Conservation (phyloP, 2,888 invertebrate genomes). For the Tineola bisselliella region DNA sequence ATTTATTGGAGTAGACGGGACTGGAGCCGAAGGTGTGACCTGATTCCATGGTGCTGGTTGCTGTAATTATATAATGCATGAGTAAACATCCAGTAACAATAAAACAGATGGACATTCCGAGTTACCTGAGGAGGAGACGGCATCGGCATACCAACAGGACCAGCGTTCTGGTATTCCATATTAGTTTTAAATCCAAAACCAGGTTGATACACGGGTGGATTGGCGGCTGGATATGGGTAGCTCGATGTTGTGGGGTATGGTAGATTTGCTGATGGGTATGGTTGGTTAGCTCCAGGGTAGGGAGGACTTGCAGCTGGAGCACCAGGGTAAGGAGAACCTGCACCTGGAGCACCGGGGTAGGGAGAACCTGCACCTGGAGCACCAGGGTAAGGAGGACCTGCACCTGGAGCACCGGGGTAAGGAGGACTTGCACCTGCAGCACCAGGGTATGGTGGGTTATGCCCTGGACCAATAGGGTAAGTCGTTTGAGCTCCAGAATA, state of each 20-base stretch:
- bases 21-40: not conserved
- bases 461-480: slow-evolving; percentile 20
- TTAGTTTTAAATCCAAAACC: slow-evolving; percentile 3
- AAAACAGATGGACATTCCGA: too few species aligned
- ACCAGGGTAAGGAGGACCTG: slow-evolving; percentile 23
- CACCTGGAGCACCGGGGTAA: slow-evolving; percentile 16
- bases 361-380: slow-evolving; percentile 20
- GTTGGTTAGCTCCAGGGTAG: slow-evolving; percentile 16
- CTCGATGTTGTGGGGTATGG: not conserved
- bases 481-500: slow-evolving; percentile 18
- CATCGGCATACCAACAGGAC: not conserved
- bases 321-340: slow-evolving; percentile 19
- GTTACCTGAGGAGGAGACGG: not conserved
- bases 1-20: slow-evolving; percentile 19
- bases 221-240: not conserved
- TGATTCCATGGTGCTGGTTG: not conserved
- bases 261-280: not conserved
- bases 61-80: not conserved
- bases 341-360: slow-evolving; percentile 19
- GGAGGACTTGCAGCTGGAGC: slow-evolving; percentile 17
- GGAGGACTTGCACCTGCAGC: slow-evolving; percentile 12
- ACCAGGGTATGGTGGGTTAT: slow-evolving; percentile 21
- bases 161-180: not conserved
- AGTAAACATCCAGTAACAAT: too few species aligned
- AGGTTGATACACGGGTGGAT: slow-evolving; percentile 17